phyloP scores from a whole-genome alignment of 1,140 invertebrate species.

The Drosophila grimshawi region DNA sequence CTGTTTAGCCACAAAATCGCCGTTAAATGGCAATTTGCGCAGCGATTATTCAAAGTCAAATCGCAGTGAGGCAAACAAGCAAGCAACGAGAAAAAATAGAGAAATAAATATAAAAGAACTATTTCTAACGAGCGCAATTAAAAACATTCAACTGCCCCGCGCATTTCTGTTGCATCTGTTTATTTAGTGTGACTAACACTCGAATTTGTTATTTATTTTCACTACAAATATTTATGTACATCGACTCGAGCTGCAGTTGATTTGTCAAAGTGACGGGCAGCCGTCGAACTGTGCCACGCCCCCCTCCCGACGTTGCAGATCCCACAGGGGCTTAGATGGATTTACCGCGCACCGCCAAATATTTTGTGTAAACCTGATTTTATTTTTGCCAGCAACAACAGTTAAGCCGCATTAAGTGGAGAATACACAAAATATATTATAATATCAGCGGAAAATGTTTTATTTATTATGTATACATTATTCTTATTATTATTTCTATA shows the following conservation, averaged over 20 bases:
- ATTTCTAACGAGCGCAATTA: conserved; percentile 56
- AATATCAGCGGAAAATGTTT: conserved; percentile 29
- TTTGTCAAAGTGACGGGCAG: conserved; percentile 70
- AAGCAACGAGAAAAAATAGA: conserved; percentile 13
- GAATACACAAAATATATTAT: conserved; percentile 32
- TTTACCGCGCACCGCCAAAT: conserved; percentile 65
- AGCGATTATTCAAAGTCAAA: conserved; percentile 69
- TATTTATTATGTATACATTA: not conserved
- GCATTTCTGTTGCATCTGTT: conserved; percentile 4
- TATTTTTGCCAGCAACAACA: too few species aligned
- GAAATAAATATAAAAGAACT: conserved; percentile 40
- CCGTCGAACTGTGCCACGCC: conserved; percentile 43
- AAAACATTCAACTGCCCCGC: conserved; percentile 52
- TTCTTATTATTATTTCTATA: too few species aligned
- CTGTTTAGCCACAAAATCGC: conserved; percentile 61
- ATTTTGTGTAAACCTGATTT: conserved; percentile 42
- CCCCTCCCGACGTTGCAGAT: not conserved
- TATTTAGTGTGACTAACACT: conserved; percentile 40
- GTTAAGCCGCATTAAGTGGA: conserved; percentile 23
- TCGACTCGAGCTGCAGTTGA: conserved; percentile 61
- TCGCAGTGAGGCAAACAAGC: too few species aligned
- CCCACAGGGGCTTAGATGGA: conserved; percentile 67
- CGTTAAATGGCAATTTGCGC: conserved; percentile 75
- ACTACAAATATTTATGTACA: conserved; percentile 70
- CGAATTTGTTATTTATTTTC: conserved; percentile 60